Conservation (phyloP, 2,113 vertebrate species). For the Nothoprocta pentlandii region DNA sequence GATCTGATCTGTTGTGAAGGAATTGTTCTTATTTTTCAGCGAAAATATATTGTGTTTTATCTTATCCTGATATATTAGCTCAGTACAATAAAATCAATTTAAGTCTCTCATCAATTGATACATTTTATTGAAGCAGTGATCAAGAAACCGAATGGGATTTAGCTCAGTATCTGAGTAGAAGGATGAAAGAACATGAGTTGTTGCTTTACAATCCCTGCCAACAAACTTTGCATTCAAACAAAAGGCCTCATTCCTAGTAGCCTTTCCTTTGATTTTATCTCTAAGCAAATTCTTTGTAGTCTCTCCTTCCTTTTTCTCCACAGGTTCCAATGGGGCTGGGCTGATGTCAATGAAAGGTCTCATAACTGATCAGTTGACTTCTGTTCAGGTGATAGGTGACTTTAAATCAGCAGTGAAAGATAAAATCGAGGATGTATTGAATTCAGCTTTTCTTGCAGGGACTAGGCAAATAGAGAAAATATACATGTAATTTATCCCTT, state of each 20-base stretch:
- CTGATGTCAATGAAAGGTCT: background rate
- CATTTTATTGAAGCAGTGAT: background rate
- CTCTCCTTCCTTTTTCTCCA: constrained; percentile 15
- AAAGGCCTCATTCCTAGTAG: background rate
- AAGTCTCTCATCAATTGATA: constrained; percentile 28
- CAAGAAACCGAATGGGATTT: background rate
- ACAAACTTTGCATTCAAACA: background rate
- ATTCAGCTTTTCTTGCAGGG: background rate
- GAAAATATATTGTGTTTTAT: background rate
- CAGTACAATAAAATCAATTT: background rate
- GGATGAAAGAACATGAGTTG: background rate
- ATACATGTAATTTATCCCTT: background rate
- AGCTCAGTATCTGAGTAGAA: constrained; percentile 15
- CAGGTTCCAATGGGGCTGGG: background rate
- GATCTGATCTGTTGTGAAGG: background rate
- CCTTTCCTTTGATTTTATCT: constrained; percentile 36
- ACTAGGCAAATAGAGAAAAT: background rate
- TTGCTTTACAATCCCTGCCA: background rate
- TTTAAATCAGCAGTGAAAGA: background rate
- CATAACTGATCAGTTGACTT: background rate
- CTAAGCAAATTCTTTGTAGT: background rate
- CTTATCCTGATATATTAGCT: constrained; percentile 23
- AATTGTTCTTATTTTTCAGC: constrained; percentile 2
- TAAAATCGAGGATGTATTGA: background rate
- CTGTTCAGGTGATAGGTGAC: background rate